Evolutionary conservation across 2,888 invertebrate species (phyloP).

Genomic region (Celastrina argiolus): DNA sequence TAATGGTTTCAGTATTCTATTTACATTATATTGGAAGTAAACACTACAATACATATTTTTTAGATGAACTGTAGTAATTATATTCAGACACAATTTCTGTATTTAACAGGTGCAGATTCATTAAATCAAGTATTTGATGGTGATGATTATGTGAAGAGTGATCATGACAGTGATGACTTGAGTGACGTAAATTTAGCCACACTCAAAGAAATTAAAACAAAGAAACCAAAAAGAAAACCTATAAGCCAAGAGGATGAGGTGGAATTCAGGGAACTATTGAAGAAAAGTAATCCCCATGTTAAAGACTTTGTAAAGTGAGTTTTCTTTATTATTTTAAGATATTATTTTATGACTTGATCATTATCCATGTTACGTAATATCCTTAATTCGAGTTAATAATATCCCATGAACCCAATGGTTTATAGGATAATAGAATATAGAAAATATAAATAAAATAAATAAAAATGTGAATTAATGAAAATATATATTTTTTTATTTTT

Average conservation of each 20-base stretch:
- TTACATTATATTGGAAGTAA: neutral
- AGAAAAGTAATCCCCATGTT: conserved; percentile 53
- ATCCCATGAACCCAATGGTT: no score
- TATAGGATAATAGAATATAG: no score
- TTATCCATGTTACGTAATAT: no score
- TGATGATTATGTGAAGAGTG: conserved; percentile 38
- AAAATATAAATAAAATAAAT: no score
- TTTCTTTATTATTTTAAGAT: conserved; percentile 21
- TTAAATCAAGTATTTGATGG: conserved; percentile 45
- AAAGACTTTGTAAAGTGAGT: conserved; percentile 53
- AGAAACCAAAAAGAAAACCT: conserved; percentile 46
- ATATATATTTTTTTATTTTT: conserved; percentile 36
- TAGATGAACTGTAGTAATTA: no score
- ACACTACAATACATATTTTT: no score
- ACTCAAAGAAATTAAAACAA: conserved; percentile 51
- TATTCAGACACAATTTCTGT: no score
- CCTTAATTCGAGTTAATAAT: no score
- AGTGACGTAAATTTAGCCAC: conserved; percentile 58
- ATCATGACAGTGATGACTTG: conserved; percentile 42
- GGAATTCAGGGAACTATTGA: conserved; percentile 51
- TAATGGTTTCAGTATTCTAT: no score
- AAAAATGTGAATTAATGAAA: no score
- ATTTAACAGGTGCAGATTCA: conserved; percentile 41
- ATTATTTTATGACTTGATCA: no score
- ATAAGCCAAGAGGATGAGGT: conserved; percentile 44